These are phyloP conservation scores for Sebastes taczanowskii DNA, from an alignment of 2,797 vertebrate species.

Conservation along the genomic window DNA sequence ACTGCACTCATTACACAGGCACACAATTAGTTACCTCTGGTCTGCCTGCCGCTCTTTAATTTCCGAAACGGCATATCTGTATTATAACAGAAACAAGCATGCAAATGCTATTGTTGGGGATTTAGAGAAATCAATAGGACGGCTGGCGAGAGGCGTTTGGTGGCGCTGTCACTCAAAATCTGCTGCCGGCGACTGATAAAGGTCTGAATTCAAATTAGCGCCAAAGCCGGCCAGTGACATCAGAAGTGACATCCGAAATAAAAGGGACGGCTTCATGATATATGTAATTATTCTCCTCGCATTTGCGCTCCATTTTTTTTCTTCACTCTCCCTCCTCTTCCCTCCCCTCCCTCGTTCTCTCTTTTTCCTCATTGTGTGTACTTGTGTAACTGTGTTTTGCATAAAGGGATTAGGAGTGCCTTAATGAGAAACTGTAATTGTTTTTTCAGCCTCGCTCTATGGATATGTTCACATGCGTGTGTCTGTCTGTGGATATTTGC, in stretches of 20 bases:
- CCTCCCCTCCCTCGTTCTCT: conserved; percentile 73
- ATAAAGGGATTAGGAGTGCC: conserved; percentile 99
- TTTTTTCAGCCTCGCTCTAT: conserved; percentile 80
- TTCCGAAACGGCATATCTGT: conserved; percentile 99
- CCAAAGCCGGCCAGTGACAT: conserved; percentile 96
- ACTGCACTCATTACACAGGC: conserved; percentile 99
- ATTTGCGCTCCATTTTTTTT: conserved; percentile 81
- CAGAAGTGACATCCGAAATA: conserved; percentile 99
- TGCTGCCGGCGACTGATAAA: conserved; percentile 99
- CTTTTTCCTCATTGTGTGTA: conserved; percentile 96
- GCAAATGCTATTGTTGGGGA: conserved; percentile 99
- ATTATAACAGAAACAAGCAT: conserved; percentile 99
- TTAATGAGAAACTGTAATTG: conserved; percentile 99
- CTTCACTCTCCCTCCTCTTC: conserved; percentile 70
- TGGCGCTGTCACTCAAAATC: conserved; percentile 98
- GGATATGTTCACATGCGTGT: conserved; percentile 75
- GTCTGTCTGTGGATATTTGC: conserved; percentile 61
- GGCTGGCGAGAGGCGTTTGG: conserved; percentile 98
- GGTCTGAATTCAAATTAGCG: conserved; percentile 99
- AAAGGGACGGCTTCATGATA: conserved; percentile 99
- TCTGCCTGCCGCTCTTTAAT: conserved; percentile 98
- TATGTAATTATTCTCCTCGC: conserved; percentile 99
- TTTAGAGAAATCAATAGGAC: conserved; percentile 99
- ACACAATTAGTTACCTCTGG: conserved; percentile 99
- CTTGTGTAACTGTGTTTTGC: conserved; percentile 99